Evolutionary conservation across 1,140 invertebrate species (phyloP).

Genomic region (Habropoda laboriosa): DNA sequence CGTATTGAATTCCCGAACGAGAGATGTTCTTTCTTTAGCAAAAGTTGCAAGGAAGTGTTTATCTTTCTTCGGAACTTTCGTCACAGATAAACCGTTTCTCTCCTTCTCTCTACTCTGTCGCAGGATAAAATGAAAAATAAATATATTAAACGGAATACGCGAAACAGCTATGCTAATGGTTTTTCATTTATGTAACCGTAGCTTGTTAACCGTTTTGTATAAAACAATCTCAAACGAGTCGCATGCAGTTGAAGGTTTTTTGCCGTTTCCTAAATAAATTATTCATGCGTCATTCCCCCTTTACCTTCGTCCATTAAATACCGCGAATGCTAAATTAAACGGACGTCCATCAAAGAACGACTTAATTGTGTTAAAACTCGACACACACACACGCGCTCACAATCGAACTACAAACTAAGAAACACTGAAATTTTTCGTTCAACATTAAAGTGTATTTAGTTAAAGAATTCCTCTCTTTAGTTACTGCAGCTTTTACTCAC

Average conservation of each 20-base stretch:
- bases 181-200: neutral
- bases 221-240: neutral
- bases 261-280: slow-evolving; percentile 5
- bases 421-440: neutral
- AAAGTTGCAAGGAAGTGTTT: slow-evolving; percentile 32
- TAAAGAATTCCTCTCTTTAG: neutral
- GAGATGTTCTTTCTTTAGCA: neutral
- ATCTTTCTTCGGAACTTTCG: slow-evolving; percentile 13
- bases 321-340: slow-evolving; percentile 10
- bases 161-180: neutral
- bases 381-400: no score
- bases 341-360: neutral
- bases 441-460: neutral
- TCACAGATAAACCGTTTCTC: neutral
- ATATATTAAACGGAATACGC: slow-evolving; percentile 8
- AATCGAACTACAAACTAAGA: no score
- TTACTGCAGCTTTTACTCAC: neutral
- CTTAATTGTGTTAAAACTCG: neutral
- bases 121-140: slow-evolving; percentile 3
- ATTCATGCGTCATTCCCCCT: slow-evolving; percentile 10
- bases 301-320: slow-evolving; percentile 14
- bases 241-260: neutral
- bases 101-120: no score
- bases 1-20: slow-evolving; percentile 11
- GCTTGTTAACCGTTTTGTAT: slow-evolving; percentile 10